Conservation (phyloP, 35 echinoderm and acorn worm genomes). For the Holothuria glaberrima region DNA sequence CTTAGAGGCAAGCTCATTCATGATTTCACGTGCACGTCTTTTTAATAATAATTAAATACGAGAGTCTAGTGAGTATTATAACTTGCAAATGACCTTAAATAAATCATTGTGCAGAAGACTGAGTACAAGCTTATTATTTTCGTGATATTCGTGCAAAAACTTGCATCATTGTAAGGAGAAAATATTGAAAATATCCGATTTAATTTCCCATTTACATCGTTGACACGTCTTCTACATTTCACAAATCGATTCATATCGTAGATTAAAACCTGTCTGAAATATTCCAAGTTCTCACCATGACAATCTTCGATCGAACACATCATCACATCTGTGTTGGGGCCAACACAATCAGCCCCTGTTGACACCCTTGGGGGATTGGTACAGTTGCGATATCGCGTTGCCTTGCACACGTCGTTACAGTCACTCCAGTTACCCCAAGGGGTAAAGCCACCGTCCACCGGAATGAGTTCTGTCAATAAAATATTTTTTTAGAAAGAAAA, state of each 20-base stretch:
- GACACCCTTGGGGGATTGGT: constrained; percentile 60
- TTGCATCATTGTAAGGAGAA: too few species aligned
- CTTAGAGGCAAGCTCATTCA: too few species aligned
- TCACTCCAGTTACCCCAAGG: constrained; percentile 67
- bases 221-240: neutral
- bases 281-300: constrained; percentile 30
- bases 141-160: too few species aligned
- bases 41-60: too few species aligned
- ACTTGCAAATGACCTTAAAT: too few species aligned
- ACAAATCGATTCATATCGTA: too few species aligned
- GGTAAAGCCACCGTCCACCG: constrained; percentile 73
- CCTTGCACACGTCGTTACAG: constrained; percentile 52
- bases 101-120: too few species aligned
- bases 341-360: constrained; percentile 65
- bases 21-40: too few species aligned
- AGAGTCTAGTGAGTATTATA: too few species aligned
- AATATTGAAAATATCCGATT: neutral
- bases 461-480: constrained; percentile 54
- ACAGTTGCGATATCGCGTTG: constrained; percentile 73
- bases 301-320: constrained; percentile 52
- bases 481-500: neutral
- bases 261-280: too few species aligned
- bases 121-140: too few species aligned
- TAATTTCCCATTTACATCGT: neutral
- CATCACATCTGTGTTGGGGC: constrained; percentile 65